Percentiles rank a stretch among this genome's conserved stretches.
These are phyloP conservation scores for Arbacia lixula DNA, from an alignment of 53 echinoderm and acorn worm genomes.

Conservation along the genomic window DNA sequence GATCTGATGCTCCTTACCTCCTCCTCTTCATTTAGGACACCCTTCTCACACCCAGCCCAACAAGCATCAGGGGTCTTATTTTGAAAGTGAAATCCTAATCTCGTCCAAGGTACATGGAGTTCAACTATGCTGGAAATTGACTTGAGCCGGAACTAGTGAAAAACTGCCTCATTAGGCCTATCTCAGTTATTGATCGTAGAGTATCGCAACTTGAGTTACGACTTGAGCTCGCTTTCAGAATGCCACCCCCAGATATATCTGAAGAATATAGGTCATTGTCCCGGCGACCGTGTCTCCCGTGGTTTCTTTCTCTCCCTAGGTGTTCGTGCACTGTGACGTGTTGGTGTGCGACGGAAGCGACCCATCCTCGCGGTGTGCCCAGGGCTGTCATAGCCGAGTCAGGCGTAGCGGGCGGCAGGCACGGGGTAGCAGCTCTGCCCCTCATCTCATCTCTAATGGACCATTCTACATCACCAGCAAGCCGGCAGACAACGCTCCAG, in stretches of 20 bases:
- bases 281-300: not conserved
- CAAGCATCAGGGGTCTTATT: too few relatives aligned
- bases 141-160: too few relatives aligned
- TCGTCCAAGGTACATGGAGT: too few relatives aligned
- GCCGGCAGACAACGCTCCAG: too few relatives aligned
- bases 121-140: too few relatives aligned
- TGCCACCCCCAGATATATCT: not conserved
- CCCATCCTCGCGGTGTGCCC: constrained; percentile 24
- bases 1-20: too few relatives aligned
- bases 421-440: constrained; percentile 1
- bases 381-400: constrained; percentile 12
- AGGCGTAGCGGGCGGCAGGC: constrained; percentile 4
- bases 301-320: not conserved
- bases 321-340: constrained; percentile 35
- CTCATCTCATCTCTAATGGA: constrained; percentile 33
- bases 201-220: not conserved
- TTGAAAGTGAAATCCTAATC: too few relatives aligned
- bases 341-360: constrained; percentile 16
- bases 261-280: not conserved
- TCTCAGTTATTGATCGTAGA: not conserved
- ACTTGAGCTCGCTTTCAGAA: not conserved
- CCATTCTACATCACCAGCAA: not conserved
- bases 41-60: too few relatives aligned
- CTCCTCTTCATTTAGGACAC: too few relatives aligned
- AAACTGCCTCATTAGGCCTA: too few relatives aligned